These are phyloP conservation scores for Pristionchus maxplancki DNA, from an alignment of 2,888 invertebrate genomes.

Conservation along the genomic window DNA sequence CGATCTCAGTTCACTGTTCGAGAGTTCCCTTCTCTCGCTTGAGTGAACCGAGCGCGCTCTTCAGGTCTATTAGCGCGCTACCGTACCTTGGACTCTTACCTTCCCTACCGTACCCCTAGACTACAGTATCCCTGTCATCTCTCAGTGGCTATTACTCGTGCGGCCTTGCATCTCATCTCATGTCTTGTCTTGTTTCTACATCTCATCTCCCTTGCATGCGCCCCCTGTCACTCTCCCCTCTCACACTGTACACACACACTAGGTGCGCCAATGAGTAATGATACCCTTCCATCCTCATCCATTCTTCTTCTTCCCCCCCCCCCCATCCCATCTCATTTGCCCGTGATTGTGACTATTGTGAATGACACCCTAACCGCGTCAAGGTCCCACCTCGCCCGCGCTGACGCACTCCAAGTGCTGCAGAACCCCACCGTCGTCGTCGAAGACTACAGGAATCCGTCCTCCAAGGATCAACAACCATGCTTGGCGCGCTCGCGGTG, in stretches of 20 bases:
- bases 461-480: background rate
- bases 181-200: background rate
- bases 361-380: background rate
- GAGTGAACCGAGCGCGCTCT: background rate
- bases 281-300: background rate
- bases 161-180: slow-evolving; percentile 15
- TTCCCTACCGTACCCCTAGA: background rate
- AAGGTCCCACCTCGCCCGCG: slow-evolving; percentile 43
- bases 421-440: slow-evolving; percentile 2
- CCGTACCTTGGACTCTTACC: background rate
- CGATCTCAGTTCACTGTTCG: background rate
- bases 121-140: background rate
- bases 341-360: background rate
- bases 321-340: slow-evolving; percentile 21
- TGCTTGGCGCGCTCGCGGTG: slow-evolving; percentile 38
- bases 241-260: slow-evolving; percentile 24
- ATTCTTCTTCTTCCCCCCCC: background rate
- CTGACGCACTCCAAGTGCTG: slow-evolving; percentile 40
- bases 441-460: background rate
- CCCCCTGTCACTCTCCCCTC: background rate
- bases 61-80: background rate
- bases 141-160: background rate
- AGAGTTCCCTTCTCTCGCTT: background rate
- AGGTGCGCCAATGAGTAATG: slow-evolving; percentile 38
- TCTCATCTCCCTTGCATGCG: slow-evolving; percentile 27